A percentile compares a stretch with the other conserved stretches of the same genome.
These are phyloP conservation scores for Lasioglossum zephyrum DNA, from an alignment of 2,888 invertebrate genomes.

Conservation along the genomic window DNA sequence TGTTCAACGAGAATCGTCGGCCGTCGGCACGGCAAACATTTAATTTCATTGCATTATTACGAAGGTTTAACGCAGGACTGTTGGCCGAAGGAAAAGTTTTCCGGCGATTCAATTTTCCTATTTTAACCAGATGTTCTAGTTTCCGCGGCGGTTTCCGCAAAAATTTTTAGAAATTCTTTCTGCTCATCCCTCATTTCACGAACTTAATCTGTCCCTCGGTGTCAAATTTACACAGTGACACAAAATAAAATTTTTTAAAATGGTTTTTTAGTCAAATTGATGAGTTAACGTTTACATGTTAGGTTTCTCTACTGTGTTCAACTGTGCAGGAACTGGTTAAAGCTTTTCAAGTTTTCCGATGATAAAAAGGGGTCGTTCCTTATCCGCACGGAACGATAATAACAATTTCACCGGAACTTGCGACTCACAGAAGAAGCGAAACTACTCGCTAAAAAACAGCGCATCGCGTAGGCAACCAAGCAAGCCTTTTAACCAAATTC, in stretches of 20 bases:
- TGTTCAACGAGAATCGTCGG: not conserved
- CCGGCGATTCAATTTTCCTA: not conserved
- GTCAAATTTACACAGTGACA: no score
- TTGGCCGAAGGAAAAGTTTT: not conserved
- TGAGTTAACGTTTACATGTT: no score
- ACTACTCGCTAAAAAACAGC: not conserved
- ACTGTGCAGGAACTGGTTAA: no score
- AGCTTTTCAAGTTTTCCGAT: not conserved
- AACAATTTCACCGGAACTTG: not conserved
- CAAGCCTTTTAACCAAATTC: constrained; percentile 1
- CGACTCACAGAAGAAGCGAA: not conserved
- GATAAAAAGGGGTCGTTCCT: not conserved
- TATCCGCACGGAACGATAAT: not conserved
- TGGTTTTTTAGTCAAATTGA: no score
- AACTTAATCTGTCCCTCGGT: no score
- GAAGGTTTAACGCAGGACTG: not conserved
- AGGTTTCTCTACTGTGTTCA: no score
- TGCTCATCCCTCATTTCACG: no score
- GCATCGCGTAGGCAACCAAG: not conserved
- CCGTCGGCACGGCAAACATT: not conserved
- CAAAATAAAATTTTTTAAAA: no score
- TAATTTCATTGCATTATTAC: not conserved
- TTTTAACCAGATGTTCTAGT: not conserved
- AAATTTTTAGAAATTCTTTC: not conserved
- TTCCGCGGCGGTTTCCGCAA: fast-evolving